A percentile compares a stretch with the other conserved stretches of the same genome.
phyloP scores from a whole-genome alignment of 1,140 invertebrate species.

The Drosophila teissieri region DNA sequence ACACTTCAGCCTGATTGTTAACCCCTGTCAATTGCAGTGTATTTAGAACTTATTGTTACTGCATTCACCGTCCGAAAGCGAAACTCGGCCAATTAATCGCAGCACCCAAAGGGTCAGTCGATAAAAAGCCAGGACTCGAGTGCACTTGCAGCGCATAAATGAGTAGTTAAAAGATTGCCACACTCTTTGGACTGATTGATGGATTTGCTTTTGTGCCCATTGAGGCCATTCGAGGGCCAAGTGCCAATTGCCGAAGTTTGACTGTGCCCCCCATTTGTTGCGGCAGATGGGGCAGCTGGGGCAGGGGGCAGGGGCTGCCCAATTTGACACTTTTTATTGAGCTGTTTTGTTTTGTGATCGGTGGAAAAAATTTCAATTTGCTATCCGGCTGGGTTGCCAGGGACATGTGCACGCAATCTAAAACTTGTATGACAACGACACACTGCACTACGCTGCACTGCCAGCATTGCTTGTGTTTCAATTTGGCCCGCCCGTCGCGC shows the following conservation, averaged over 20 bases:
- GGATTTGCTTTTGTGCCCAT: conserved; percentile 42
- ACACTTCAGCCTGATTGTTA: neutral
- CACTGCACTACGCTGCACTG: conserved; percentile 6
- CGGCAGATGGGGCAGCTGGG: neutral
- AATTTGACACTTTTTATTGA: conserved; percentile 61
- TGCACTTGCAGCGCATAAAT: conserved; percentile 47
- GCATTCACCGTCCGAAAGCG: conserved; percentile 13
- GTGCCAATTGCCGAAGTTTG: conserved; percentile 33
- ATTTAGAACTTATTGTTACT: conserved; percentile 55
- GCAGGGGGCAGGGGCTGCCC: conserved; percentile 7
- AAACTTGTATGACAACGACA: conserved; percentile 63
- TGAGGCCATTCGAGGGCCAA: conserved; percentile 26
- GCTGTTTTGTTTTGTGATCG: conserved; percentile 53
- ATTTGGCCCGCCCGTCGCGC: conserved; percentile 40
- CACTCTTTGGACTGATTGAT: conserved; percentile 53
- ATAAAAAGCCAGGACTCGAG: conserved; percentile 21
- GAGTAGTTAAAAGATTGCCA: conserved; percentile 64
- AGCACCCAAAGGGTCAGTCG: neutral
- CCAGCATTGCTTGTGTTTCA: conserved; percentile 61
- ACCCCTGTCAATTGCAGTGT: conserved; percentile 18
- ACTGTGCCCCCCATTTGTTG: neutral
- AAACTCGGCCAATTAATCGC: conserved; percentile 49
- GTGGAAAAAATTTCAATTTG: conserved; percentile 62
- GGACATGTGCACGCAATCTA: conserved; percentile 65
- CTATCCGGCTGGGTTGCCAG: conserved; percentile 30